Conservation (phyloP, 2,113 vertebrate genomes). For the Tiliqua scincoides region DNA sequence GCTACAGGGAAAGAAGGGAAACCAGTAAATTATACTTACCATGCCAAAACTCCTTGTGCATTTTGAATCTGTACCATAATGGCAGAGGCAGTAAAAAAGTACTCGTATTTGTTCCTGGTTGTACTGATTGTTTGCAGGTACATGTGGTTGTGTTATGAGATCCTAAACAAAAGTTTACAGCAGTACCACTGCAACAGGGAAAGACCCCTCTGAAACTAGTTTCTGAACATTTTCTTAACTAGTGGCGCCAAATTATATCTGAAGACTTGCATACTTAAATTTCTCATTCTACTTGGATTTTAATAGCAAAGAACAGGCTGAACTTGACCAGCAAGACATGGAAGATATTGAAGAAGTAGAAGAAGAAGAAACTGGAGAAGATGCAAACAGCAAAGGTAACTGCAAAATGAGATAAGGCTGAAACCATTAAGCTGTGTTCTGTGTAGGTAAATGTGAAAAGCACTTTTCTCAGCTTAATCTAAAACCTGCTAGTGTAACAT, state of each 20-base stretch:
- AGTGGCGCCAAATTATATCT: not conserved
- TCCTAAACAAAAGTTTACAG: not conserved
- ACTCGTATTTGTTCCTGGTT: not conserved
- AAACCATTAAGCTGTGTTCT: not conserved
- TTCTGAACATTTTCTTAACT: not conserved
- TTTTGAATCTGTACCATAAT: not conserved
- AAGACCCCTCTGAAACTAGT: not conserved
- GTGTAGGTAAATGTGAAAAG: not conserved
- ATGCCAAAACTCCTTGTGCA: not conserved
- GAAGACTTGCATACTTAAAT: not conserved
- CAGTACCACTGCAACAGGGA: not conserved
- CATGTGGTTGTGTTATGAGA: not conserved
- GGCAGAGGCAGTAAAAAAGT: not conserved
- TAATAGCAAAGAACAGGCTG: constrained; percentile 93
- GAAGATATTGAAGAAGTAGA: constrained; percentile 98
- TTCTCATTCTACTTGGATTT: constrained; percentile 33
- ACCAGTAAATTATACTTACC: not conserved
- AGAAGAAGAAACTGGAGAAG: constrained; percentile 93
- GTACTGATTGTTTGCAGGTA: not conserved
- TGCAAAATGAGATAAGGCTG: not conserved
- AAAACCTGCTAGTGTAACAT: not conserved
- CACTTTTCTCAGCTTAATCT: constrained; percentile 14
- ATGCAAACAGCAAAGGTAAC: constrained; percentile 94
- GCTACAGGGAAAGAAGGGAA: not conserved
- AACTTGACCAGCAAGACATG: constrained; percentile 97